Conservation (phyloP, 2,113 vertebrate genomes). For the Gavia stellata region DNA sequence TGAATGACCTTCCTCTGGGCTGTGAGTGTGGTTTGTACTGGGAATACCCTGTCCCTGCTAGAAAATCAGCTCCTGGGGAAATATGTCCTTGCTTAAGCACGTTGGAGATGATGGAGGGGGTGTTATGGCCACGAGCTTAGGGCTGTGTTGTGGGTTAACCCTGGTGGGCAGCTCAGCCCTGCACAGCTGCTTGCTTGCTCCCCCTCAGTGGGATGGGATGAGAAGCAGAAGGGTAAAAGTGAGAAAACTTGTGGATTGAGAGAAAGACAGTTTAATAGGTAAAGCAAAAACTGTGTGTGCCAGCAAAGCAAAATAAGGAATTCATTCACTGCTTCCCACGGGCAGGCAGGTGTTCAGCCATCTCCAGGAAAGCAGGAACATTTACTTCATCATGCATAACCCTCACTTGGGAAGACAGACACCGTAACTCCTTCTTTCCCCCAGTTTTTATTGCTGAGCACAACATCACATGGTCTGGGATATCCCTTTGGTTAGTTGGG, state of each 20-base stretch:
- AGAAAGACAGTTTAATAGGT: neutral
- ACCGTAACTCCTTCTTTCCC: neutral
- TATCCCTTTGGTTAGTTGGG: neutral
- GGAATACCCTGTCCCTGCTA: slow-evolving; percentile 2
- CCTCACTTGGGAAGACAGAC: neutral
- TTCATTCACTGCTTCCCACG: rapidly evolving
- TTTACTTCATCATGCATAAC: neutral
- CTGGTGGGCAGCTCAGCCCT: neutral
- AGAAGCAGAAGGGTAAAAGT: neutral
- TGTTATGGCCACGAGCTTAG: neutral
- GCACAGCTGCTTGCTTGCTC: rapidly evolving
- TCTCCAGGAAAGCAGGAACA: neutral
- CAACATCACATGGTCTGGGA: neutral
- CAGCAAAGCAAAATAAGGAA: neutral
- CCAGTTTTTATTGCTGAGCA: neutral
- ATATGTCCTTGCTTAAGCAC: neutral
- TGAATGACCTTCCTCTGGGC: slow-evolving; percentile 25
- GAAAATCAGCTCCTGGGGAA: slow-evolving; percentile 2
- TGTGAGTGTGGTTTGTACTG: neutral
- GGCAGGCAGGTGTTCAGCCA: neutral
- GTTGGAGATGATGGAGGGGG: neutral
- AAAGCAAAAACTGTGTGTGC: neutral
- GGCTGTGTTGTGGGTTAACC: neutral
- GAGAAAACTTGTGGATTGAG: neutral
- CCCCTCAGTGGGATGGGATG: neutral